A percentile compares a stretch with the other conserved stretches of the same genome.
Evolutionary conservation across 2,113 vertebrate genomes (phyloP).

Genomic region (Sclerurus mexicanus): DNA sequence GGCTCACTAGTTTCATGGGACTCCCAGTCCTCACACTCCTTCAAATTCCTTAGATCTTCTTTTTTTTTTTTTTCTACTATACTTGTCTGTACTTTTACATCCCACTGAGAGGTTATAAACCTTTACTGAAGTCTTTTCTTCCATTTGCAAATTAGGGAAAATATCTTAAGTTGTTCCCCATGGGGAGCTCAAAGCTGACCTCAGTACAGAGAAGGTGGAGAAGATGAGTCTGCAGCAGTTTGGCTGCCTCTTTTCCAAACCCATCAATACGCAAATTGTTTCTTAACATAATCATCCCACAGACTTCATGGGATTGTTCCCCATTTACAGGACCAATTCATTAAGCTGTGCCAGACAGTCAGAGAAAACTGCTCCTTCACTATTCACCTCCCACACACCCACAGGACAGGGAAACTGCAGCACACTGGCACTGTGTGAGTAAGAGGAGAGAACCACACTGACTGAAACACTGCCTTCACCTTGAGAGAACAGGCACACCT

Average conservation of each 20-base stretch:
- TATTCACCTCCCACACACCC: background rate
- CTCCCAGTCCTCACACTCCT: background rate
- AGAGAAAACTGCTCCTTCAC: background rate
- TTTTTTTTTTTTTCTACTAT: background rate
- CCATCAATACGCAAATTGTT: background rate
- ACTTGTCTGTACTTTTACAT: background rate
- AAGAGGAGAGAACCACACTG: background rate
- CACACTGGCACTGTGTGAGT: fast-evolving
- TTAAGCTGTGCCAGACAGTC: background rate
- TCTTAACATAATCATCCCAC: background rate
- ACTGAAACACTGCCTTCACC: background rate
- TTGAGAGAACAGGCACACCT: background rate
- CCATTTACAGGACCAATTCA: background rate
- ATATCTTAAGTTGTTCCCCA: background rate
- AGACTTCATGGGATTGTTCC: background rate
- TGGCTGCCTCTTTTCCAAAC: background rate
- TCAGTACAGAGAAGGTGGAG: background rate
- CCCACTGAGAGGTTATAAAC: background rate
- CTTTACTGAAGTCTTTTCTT: background rate
- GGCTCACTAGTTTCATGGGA: background rate
- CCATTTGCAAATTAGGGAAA: background rate
- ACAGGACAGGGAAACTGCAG: background rate
- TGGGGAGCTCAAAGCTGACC: background rate
- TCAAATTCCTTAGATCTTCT: background rate
- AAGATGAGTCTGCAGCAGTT: background rate